Evolutionary conservation across 2,888 invertebrate genomes (phyloP).

Genomic region (Xestia rhomboidea): DNA sequence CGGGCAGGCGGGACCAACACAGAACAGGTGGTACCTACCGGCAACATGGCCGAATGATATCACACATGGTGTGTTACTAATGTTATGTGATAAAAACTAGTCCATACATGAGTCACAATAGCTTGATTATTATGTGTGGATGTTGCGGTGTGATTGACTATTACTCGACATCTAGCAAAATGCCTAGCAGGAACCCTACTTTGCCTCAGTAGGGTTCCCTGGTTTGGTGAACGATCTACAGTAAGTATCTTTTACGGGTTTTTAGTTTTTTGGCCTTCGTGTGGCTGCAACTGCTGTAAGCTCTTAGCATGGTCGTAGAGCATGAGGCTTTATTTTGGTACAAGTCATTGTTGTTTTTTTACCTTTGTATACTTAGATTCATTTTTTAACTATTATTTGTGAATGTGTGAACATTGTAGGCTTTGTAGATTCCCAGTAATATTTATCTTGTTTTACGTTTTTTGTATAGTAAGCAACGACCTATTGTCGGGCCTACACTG

Average conservation of each 20-base stretch:
- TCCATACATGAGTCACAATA: conserved; percentile 62
- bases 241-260: background rate
- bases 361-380: no score
- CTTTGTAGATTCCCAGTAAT: no score
- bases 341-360: no score
- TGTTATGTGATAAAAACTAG: conserved; percentile 61
- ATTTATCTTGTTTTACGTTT: no score
- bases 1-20: background rate
- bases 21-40: conserved; percentile 57
- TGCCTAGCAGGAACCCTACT: background rate
- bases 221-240: background rate
- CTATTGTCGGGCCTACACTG: no score
- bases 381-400: no score
- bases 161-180: background rate
- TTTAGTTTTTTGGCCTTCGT: background rate
- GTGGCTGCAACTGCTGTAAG: background rate
- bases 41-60: conserved; percentile 48
- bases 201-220: background rate
- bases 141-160: conserved; percentile 19
- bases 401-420: no score
- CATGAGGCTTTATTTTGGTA: background rate
- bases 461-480: no score
- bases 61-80: conserved; percentile 47
- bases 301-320: background rate
- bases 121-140: conserved; percentile 32